Evolutionary conservation across 2,797 vertebrate species (phyloP).

Genomic region (Tokudaia muenninki): DNA sequence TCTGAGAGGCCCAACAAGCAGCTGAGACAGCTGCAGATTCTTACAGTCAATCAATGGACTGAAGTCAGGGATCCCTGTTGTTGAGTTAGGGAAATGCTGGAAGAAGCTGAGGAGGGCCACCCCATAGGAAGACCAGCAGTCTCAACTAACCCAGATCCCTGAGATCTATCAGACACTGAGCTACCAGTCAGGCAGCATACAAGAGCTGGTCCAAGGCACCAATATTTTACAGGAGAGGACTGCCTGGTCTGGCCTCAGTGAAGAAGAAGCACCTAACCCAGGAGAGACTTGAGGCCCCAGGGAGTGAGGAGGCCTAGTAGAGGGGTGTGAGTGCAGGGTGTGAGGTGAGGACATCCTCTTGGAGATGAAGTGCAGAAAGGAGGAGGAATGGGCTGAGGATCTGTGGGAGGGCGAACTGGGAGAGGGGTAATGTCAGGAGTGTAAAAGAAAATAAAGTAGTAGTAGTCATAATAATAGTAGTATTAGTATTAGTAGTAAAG

Average conservation of each 20-base stretch:
- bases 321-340: background rate
- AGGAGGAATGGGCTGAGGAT: background rate
- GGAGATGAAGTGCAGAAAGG: background rate
- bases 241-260: background rate
- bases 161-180: background rate
- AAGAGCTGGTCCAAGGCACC: background rate
- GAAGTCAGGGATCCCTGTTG: background rate
- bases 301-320: background rate
- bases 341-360: background rate
- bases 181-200: background rate
- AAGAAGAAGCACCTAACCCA: background rate
- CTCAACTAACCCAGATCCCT: background rate
- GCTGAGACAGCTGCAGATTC: background rate
- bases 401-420: background rate
- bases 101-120: background rate
- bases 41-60: background rate
- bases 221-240: background rate
- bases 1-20: background rate
- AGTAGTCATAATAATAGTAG: no score
- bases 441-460: no score
- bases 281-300: background rate
- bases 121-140: background rate
- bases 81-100: background rate
- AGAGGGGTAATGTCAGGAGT: background rate
- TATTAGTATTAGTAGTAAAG: background rate